These are phyloP conservation scores for Bubo scandiacus DNA, from an alignment of 2,113 vertebrate species.

Conservation along the genomic window DNA sequence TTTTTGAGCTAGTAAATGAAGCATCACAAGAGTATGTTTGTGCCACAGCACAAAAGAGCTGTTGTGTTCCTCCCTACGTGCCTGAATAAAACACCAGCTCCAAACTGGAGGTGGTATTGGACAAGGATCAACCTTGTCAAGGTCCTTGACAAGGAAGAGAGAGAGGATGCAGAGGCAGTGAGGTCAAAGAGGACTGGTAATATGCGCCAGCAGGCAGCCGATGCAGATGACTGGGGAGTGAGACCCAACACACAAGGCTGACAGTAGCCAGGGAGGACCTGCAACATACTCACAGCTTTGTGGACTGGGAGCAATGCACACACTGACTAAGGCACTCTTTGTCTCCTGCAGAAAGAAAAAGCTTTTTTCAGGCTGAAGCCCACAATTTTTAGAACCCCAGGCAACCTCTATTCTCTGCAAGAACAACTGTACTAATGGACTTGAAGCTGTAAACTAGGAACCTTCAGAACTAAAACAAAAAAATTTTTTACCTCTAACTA, in stretches of 20 bases:
- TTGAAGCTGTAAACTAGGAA: not conserved
- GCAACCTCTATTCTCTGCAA: not conserved
- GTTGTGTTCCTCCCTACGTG: not conserved
- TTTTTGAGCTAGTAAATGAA: not conserved
- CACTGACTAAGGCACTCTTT: not conserved
- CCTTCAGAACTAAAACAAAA: not conserved
- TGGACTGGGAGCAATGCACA: not conserved
- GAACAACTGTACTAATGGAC: not conserved
- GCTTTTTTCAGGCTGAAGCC: not conserved
- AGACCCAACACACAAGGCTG: accelerated
- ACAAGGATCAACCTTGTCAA: not conserved
- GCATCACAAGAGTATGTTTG: not conserved
- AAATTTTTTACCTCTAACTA: not conserved
- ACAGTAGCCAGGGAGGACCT: too few relatives aligned
- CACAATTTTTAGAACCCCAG: not conserved
- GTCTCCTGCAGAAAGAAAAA: not conserved
- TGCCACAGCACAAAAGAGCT: not conserved
- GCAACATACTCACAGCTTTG: accelerated
- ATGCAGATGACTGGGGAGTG: not conserved
- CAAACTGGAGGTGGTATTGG: not conserved
- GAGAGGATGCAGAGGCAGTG: accelerated
- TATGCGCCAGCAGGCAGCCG: accelerated
- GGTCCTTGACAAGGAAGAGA: not conserved
- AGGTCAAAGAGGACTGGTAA: not conserved
- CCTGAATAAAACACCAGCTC: not conserved